Base-by-base conservation (phyloP, 2,113 vertebrate genomes). In the Arvicanthis niloticus region DNA sequence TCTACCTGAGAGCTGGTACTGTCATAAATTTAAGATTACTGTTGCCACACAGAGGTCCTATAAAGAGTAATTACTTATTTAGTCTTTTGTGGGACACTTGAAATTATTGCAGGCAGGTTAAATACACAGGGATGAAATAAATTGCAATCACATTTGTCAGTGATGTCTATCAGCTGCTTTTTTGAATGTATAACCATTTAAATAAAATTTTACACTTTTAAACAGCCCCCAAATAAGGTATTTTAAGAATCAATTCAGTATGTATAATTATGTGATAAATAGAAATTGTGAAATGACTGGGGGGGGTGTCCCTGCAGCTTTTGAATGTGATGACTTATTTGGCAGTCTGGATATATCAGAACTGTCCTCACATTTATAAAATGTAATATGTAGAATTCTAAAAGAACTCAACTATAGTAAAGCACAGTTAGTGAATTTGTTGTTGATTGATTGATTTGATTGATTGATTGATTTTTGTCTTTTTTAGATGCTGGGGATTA, bases 51-150 rank as follows among this genome's bases (percentile, higher is more conserved):
- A 82, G 70, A 29, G 17, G 29, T 90, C 34, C 65, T 76, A 94
- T 58, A 45, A 97, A 90, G 21, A 88, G 42, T 89, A 96, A 93
- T 95, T 96, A 84, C 51, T 92, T 96, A 95, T 91, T 94, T 93
- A 65, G 89, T 97, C 73, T 89, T 97, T 92, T 93, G 62, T 84
- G 88, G 29, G 34, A 77, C 58, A 77, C 40, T 96, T 94, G 56
- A 22, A 96, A 78, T 97, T 97, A 89, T 21, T 96, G 56, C 51
- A 56, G 31, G n/a, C 31, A 78, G 51, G 56, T 89, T 91, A 93
- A 93, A 95, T 91, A 96, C 94, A 85, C 92, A 40, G 92, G 31
- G 40, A 94, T 65, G 65, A 88, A 95, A 90, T 29, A 89, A 13
- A 92, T 0, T 87, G 45, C 26, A 87, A 68, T 93, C 95, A 10